Evolutionary conservation across 1,140 invertebrate species (phyloP).

Genomic region (Lasioglossum baleicum): DNA sequence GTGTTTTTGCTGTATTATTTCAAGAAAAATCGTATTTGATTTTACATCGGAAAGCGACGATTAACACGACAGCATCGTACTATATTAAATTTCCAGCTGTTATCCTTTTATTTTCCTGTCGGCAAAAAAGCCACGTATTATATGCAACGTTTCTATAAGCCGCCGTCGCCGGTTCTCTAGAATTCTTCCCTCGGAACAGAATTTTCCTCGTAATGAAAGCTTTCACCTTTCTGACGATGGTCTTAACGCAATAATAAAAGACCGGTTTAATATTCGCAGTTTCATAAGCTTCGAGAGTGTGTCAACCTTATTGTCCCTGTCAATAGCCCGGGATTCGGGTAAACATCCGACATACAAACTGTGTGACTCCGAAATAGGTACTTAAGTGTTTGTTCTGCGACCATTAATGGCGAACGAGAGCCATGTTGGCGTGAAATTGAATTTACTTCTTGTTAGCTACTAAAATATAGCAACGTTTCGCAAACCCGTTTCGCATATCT

Average conservation of each 20-base stretch:
- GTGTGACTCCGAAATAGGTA: background rate
- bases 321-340: background rate
- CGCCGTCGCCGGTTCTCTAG: background rate
- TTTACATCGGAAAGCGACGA: no score
- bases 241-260: background rate
- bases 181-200: background rate
- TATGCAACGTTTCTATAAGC: background rate
- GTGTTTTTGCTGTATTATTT: no score
- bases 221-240: background rate
- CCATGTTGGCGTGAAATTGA: background rate
- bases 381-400: background rate
- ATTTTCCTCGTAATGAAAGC: slow-evolving; percentile 9
- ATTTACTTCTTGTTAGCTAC: background rate
- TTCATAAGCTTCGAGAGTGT: background rate
- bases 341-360: background rate
- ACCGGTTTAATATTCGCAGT: background rate
- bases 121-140: background rate
- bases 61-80: background rate
- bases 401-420: background rate
- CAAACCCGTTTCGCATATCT: background rate
- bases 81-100: background rate
- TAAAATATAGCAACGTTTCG: background rate
- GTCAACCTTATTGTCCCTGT: background rate
- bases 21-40: no score
- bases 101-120: background rate